phyloP scores from a whole-genome alignment of 2,888 invertebrate genomes.

The Mesodorylaimus sp. region DNA sequence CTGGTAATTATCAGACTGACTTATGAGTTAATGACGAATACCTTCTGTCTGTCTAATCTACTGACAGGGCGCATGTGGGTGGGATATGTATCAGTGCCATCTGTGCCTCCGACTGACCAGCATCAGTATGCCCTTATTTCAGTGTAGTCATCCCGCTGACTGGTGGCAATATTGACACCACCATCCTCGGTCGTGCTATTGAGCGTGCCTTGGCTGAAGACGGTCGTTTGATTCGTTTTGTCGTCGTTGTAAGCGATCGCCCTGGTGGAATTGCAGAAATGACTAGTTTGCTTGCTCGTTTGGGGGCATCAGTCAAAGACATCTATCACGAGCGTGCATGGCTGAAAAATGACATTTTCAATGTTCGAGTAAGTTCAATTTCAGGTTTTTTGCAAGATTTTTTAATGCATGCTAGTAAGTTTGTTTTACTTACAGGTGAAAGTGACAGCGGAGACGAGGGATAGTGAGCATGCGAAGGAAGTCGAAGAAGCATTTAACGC shows the following conservation, averaged over 20 bases:
- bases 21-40: too few species aligned
- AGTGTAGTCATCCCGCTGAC: slow-evolving; percentile 37
- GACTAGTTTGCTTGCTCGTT: slow-evolving; percentile 32
- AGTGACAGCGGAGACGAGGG: slow-evolving; percentile 71
- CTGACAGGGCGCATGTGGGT: too few species aligned
- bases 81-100: too few species aligned
- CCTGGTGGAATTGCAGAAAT: slow-evolving; percentile 38
- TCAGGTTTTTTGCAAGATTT: too few species aligned
- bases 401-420: too few species aligned
- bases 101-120: too few species aligned
- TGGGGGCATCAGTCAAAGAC: slow-evolving; percentile 55
- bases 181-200: slow-evolving; percentile 36
- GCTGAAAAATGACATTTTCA: slow-evolving; percentile 71
- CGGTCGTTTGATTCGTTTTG: slow-evolving; percentile 35
- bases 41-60: too few species aligned
- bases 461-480: slow-evolving; percentile 52
- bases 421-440: slow-evolving; percentile 49
- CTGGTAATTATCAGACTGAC: too few species aligned
- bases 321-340: slow-evolving; percentile 88
- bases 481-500: slow-evolving; percentile 42
- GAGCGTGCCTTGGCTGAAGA: slow-evolving; percentile 38
- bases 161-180: slow-evolving; percentile 40
- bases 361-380: slow-evolving; percentile 31
- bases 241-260: slow-evolving; percentile 36
- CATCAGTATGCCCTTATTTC: too few species aligned